Evolutionary conservation across 2,113 vertebrate genomes (phyloP), one percentile per base, ranked within the genome.

Genomic region (Tragelaphus strepsiceros): DNA sequence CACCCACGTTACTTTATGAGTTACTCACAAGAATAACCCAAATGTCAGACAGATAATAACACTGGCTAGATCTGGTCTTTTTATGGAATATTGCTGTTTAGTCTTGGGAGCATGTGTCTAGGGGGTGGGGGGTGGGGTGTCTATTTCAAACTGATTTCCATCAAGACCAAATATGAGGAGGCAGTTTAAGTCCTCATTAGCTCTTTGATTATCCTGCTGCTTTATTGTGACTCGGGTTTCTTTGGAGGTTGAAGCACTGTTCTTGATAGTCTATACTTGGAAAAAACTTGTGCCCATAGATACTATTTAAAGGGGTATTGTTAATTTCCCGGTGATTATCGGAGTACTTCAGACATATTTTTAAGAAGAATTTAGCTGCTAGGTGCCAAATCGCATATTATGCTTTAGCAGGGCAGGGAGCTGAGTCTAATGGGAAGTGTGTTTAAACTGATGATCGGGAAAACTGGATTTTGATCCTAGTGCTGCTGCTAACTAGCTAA

Each of bases 11-110:
- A 96, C 98, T 98, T 98, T 98, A 96, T 97, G 98, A 98, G 97
- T 98, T 95, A 97, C 87, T 43, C 16, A 96, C 96, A 98, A 98
- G 98, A 98, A 98, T 98, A 99, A 98, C 98, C 97, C 97, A 62
- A 97, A 98, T 97, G 97, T 98, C 98, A 98, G 97, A 98, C 98
- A 97, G 97, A 97, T 97, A 98, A 97, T 98, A 96, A 97, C 96
- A 87, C 97, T 98, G 95, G 97, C 98, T 97, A 97, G 83, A 98
- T 95, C 89, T 97, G 96, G 97, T 62, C 82, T 98, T 98, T 98
- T 97, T 94, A 87, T 98, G 98, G 95, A 97, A 97, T 91, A 81
- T 84, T 98, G 4, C 98, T 97, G 98, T 98, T 98, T 98, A 96
- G 97, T 81, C 94, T 98, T 97, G 96, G 91, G 88, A 91, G 53